Conservation (phyloP, 2,797 vertebrate genomes). For the Gymnopithys bicolor region DNA sequence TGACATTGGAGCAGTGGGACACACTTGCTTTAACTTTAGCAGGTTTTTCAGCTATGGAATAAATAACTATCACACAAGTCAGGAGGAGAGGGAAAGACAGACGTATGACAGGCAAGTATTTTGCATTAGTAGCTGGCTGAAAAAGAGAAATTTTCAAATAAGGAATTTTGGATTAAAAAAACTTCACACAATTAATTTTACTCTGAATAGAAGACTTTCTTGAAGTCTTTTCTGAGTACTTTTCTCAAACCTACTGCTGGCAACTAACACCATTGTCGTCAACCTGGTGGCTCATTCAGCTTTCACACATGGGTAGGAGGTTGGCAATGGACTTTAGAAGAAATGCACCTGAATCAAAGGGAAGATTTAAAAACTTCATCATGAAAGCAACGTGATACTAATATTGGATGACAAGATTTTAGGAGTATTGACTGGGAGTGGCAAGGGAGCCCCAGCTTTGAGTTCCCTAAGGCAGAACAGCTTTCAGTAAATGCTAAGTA, state of each 20-base stretch:
- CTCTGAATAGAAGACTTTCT: neutral
- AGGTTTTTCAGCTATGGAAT: conserved; percentile 59
- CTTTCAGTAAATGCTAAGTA: neutral
- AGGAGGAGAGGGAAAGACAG: neutral
- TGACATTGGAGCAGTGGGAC: conserved; percentile 26
- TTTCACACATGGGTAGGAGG: neutral
- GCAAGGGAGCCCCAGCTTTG: neutral
- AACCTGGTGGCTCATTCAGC: neutral
- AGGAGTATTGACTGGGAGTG: neutral
- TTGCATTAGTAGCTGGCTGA: neutral
- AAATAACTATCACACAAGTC: conserved; percentile 26
- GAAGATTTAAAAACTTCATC: neutral
- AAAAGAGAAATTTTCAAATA: neutral
- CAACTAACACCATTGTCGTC: neutral
- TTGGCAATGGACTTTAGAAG: neutral
- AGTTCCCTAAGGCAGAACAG: neutral
- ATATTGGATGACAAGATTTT: neutral
- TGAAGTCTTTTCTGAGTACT: neutral
- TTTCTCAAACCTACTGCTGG: neutral
- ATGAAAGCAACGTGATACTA: neutral
- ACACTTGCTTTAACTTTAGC: conserved; percentile 45
- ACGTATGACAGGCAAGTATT: neutral
- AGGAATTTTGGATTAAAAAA: neutral
- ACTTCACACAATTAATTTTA: neutral
- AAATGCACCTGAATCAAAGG: neutral